Base-by-base conservation (phyloP, 1,140 invertebrate genomes). In the Drosophila chauvacae region DNA sequence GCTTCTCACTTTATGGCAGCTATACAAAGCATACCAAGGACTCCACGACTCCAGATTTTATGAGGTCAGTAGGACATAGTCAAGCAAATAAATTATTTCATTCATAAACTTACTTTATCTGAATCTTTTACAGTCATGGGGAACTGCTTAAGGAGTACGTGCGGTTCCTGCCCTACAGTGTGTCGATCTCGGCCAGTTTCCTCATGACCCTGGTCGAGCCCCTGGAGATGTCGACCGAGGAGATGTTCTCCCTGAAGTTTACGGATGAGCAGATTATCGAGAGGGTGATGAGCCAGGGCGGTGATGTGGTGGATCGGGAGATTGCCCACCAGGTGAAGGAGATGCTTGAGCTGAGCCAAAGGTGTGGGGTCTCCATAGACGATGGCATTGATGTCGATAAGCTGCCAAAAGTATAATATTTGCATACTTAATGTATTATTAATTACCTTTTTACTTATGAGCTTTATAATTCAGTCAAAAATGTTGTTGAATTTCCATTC, bases 121-220 rank as follows among this genome's bases (percentile, higher is more conserved):
- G 13, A 16, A n/a, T 39, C 18, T 23, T 9, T 37, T 39, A 33
- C 23, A 66, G 90, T 26, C 79, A 75, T 0, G 48, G 66, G 7
- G 61, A 62, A 6, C 64, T 92, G 14, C 23, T 92, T 0, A 82
- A 79, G 55, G 91, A 92, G 62, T 92, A 91, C 33, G 69, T 87
- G 11, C 64, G 71, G 1, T 79, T 82, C 14, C 18, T 91, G 30
- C 91, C 91, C 0, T 91, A 90, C 30, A 53, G 75, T 51, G 4
- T 75, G 4, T n/a, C 33, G 1, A 90, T 87, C n/a, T 30, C 78
- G 0, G 14, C 63, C 7, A 60, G 50, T 11, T 92, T 92, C 11
- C 58, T 92, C 0, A 53, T 72, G 39, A 47, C 16, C 1, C 51
- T 92, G 7, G 74, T 90, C 0, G 91, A 78, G 4, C 90, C 87